Evolutionary conservation across 2,888 invertebrate species (phyloP), one percentile per base, ranked within the genome.

Genomic region (Minunthozetes semirufus): DNA sequence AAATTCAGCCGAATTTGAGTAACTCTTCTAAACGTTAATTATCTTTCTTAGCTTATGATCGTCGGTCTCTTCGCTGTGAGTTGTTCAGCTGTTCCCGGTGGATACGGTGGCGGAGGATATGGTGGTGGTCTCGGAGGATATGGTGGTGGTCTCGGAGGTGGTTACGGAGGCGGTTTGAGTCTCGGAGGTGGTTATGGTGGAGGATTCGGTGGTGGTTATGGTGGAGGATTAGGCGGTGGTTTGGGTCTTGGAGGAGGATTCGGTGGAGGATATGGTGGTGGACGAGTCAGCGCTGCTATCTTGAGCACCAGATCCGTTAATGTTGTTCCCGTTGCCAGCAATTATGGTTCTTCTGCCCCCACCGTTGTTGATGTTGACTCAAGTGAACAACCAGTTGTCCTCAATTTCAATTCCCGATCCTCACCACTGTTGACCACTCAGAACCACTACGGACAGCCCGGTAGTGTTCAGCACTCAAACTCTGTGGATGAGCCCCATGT

Each of bases 331-430:
- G 25, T 29, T 2, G 15, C 11, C 53, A 50, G 50, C 25, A 29
- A 27, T 17, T n/a, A 53, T 4, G 72, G 50, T 13, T 8, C 9
- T 5, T 0, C 9, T n/a, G 25, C 27, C 15, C 56, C 72, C 4
- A 72, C 72, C 17, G 53, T 53, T n/a, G 53, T 72, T 13, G 53
- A 72, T 25, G 22, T 72, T n/a, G 72, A 72, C 19, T 50, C 72
- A 17, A 50, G 72, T 3, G 56, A 29, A 4, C 53, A 50, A n/a
- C 72, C 72, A 1, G 56, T 72, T 17, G 27, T 72, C 19, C 56
- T 72, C 4, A 72, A 72, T n/a, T 53, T 72, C 56, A 72, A 72
- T 15, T 72, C 72, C 19, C 27, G 72, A 19, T 73, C 73, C n/a
- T 38, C 38, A 5, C 38, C 73, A 22, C 25, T 73, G 4, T 15